Base-by-base conservation (phyloP, 2,888 invertebrate species). In the Chymomyza procnemis region DNA sequence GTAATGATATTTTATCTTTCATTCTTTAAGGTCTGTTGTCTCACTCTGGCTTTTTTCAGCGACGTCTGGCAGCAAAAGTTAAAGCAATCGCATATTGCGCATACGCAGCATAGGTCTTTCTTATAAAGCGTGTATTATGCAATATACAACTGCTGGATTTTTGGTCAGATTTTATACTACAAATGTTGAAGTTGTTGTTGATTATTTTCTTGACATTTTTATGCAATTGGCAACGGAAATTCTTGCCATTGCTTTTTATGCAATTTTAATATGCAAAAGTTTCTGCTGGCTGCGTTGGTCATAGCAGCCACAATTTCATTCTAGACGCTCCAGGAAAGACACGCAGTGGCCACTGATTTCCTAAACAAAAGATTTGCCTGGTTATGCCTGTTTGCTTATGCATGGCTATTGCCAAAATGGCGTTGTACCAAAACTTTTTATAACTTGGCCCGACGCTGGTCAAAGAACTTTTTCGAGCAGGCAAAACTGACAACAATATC, bases 241-340 rank as follows among this genome's bases (percentile, higher is more conserved):
- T 79, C 73, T 83, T 80, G 78, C 76, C 72, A 88, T 88, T 88
- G 80, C 80, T 87, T 82, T 78, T 89, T 86, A 89, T 89, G 81
- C 68, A 79, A 85, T 76, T 89, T 89, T 89, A 89, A 89, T 89
- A 89, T 89, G 88, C 80, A 89, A 78, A 89, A 79, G 74, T 81
- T 85, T 82, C 54, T 54, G 18, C 21, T 21, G 19, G 12, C 54
- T 5, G 21, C 52, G 18, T 16, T 54, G 54, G 16, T 18, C 48
- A 18, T 16, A 8, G 16, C 14, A 18, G 48, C 48, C 16, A 9
- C 48, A 50, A 34, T 41, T 30, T 52, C 12, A 41, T 41, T 12
- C 34, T 41, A 41, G 34, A 41, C 34, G 0, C 12, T 41, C 9
- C 34, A 41, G 34, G 12, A 50, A 52, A 26, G 61, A 52, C 61